Conservation (phyloP, 1,140 invertebrate genomes). For the Papilio polyxenes region DNA sequence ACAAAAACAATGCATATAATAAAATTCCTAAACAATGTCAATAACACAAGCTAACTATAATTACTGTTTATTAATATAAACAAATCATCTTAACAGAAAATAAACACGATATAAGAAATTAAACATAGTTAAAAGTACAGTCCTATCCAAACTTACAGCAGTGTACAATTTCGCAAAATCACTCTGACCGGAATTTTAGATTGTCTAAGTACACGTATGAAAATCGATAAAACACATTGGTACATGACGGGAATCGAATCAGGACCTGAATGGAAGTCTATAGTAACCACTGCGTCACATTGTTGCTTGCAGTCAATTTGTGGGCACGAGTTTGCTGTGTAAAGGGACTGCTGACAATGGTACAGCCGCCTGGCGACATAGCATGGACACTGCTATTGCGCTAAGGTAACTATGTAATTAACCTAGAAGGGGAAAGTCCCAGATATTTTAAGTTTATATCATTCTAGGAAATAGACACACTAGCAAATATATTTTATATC, state of each 20-base stretch:
- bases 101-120: neutral
- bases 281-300: neutral
- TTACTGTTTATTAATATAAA: neutral
- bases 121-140: neutral
- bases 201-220: neutral
- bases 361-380: constrained; percentile 2
- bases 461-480: too few species aligned
- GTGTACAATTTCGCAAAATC: too few species aligned
- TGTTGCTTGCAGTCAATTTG: neutral
- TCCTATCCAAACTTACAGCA: neutral
- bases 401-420: neutral
- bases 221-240: neutral
- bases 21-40: neutral
- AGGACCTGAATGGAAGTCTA: neutral
- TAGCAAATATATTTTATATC: too few species aligned
- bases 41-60: neutral
- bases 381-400: neutral
- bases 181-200: neutral
- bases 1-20: too few species aligned
- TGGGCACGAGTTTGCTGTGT: neutral
- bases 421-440: neutral
- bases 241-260: neutral
- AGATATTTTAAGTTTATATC: neutral
- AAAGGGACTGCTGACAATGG: neutral
- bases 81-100: neutral